These are phyloP conservation scores for Rhinolophus ferrumequinum DNA, from an alignment of 2,113 vertebrate genomes.

Conservation along the genomic window DNA sequence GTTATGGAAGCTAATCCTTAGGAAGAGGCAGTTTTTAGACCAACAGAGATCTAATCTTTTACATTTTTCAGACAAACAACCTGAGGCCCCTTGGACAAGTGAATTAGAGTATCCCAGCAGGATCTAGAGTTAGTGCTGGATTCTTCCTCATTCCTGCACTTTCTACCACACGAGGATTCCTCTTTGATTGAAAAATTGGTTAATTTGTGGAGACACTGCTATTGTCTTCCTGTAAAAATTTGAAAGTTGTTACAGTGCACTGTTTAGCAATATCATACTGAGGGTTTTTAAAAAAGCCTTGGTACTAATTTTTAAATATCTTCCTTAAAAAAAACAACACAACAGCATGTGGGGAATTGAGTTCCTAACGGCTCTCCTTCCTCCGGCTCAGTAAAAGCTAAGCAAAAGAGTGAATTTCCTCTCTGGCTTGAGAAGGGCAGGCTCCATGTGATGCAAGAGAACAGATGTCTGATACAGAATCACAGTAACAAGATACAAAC, in stretches of 20 bases:
- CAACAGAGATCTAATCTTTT: background rate
- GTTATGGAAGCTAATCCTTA: background rate
- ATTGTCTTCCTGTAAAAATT: slow-evolving; percentile 13
- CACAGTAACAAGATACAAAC: slow-evolving; percentile 40
- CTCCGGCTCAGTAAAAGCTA: background rate
- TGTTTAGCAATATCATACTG: background rate
- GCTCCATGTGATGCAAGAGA: background rate
- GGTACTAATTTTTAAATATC: background rate
- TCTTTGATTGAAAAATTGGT: background rate
- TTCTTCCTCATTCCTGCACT: background rate
- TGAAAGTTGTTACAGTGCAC: background rate
- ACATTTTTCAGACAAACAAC: background rate
- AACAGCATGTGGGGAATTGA: background rate
- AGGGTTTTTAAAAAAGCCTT: background rate
- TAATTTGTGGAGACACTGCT: background rate
- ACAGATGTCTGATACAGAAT: slow-evolving; percentile 32
- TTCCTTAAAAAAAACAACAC: background rate
- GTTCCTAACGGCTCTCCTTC: background rate
- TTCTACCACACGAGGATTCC: background rate
- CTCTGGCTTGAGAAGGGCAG: background rate
- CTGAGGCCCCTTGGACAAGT: background rate
- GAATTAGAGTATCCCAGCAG: background rate
- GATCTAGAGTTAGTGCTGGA: background rate
- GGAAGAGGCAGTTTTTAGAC: background rate
- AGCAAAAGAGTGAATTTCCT: slow-evolving; percentile 32